Evolutionary conservation across 1,140 invertebrate species (phyloP).

Genomic region (Streblospio benedicti): DNA sequence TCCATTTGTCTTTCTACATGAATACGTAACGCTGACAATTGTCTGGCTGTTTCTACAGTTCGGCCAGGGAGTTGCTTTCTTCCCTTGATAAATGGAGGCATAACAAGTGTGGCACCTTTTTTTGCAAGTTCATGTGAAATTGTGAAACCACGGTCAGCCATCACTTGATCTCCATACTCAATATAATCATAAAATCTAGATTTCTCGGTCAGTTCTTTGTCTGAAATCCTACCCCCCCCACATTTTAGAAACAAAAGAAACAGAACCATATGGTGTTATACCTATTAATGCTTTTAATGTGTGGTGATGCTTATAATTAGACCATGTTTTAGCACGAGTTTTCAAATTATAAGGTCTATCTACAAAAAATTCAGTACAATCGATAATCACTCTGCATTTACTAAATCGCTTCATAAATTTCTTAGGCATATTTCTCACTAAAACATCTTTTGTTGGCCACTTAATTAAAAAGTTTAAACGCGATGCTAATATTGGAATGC

Average conservation of each 20-base stretch:
- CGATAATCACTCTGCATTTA: too few relatives aligned
- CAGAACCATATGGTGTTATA: slow-evolving; percentile 1
- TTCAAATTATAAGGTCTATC: neutral
- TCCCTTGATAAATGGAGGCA: neutral
- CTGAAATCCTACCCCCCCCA: neutral
- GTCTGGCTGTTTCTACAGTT: too few relatives aligned
- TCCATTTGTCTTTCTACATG: too few relatives aligned
- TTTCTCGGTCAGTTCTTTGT: neutral
- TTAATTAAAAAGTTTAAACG: too few relatives aligned
- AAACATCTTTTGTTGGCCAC: too few relatives aligned
- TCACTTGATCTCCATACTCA: neutral
- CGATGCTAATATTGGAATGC: too few relatives aligned
- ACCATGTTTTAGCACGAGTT: neutral
- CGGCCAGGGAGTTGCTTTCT: too few relatives aligned
- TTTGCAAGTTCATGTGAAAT: neutral
- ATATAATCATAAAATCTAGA: neutral
- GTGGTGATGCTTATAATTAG: neutral
- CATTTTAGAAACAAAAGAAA: neutral
- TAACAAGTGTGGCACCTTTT: neutral
- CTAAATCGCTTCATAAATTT: too few relatives aligned
- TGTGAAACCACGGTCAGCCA: slow-evolving; percentile 2
- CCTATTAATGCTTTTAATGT: slow-evolving; percentile 4
- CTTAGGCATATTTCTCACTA: too few relatives aligned
- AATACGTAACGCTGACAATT: too few relatives aligned
- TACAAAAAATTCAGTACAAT: slow-evolving; percentile 2